Evolutionary conservation across 1,140 invertebrate genomes (phyloP).

Genomic region (Panulirus ornatus): DNA sequence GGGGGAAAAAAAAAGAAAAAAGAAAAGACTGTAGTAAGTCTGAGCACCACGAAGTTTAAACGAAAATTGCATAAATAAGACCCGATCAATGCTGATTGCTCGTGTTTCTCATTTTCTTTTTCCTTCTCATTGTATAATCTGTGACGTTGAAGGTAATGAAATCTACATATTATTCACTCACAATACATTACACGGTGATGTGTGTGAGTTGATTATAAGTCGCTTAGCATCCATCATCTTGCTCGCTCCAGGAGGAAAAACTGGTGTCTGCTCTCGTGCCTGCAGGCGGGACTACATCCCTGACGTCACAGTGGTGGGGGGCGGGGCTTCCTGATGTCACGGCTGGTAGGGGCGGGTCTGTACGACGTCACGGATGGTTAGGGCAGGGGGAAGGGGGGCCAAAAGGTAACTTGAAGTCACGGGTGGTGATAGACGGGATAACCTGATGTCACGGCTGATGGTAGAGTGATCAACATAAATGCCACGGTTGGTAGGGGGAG

Average conservation of each 20-base stretch:
- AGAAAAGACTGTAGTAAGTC: not conserved
- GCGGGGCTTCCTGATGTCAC: not conserved
- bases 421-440: not conserved
- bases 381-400: not conserved
- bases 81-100: not conserved
- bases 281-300: not conserved
- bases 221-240: not conserved
- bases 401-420: no score
- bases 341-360: not conserved
- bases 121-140: not conserved
- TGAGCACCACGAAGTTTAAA: not conserved
- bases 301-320: not conserved
- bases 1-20: no score
- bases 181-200: slow-evolving; percentile 20
- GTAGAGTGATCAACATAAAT: no score
- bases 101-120: not conserved
- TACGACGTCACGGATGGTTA: not conserved
- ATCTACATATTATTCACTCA: slow-evolving; percentile 37
- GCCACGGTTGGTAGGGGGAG: not conserved
- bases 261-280: not conserved
- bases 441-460: not conserved
- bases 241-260: not conserved
- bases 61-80: not conserved
- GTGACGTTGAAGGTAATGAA: slow-evolving; percentile 25
- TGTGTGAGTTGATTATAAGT: slow-evolving; percentile 35